A percentile compares a stretch with the other conserved stretches of the same genome.
These are phyloP conservation scores for Selene dorsalis DNA, from an alignment of 2,797 vertebrate genomes.

Conservation along the genomic window DNA sequence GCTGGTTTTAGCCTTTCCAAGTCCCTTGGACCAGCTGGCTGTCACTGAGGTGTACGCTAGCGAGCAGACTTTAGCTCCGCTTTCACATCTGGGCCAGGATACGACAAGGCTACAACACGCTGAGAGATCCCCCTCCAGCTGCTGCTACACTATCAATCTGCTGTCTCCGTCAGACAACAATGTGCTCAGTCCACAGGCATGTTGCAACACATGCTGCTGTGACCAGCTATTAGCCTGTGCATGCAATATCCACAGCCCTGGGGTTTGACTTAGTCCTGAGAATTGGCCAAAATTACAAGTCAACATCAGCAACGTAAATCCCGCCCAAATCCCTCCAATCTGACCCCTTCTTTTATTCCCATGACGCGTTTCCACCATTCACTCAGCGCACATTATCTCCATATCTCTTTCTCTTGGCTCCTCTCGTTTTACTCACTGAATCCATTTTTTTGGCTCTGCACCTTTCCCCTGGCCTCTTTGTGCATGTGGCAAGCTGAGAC, in stretches of 20 bases:
- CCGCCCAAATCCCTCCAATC: constrained; percentile 31
- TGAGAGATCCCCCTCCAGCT: constrained; percentile 50
- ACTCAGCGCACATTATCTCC: constrained; percentile 42
- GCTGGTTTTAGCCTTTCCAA: constrained; percentile 12
- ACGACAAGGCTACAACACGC: constrained; percentile 39
- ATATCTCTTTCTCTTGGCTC: constrained; percentile 19
- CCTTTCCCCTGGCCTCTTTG: constrained; percentile 39
- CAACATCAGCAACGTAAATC: constrained; percentile 34
- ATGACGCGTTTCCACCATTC: constrained; percentile 19
- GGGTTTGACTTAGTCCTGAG: constrained; percentile 27
- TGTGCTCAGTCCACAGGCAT: constrained; percentile 74
- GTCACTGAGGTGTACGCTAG: not conserved
- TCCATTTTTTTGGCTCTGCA: not conserved
- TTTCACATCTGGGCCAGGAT: constrained; percentile 69
- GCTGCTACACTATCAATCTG: constrained; percentile 71
- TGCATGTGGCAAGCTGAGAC: constrained; percentile 67
- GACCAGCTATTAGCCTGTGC: constrained; percentile 40
- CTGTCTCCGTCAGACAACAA: constrained; percentile 41
- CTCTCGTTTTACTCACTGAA: constrained; percentile 57
- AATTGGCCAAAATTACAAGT: constrained; percentile 24
- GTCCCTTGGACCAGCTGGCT: constrained; percentile 37
- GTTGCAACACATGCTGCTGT: constrained; percentile 63
- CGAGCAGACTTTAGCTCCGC: constrained; percentile 35
- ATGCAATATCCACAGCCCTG: constrained; percentile 8
- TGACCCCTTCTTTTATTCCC: constrained; percentile 39